phyloP scores from a whole-genome alignment of 2,113 vertebrate species.

The Trogon surrucura region DNA sequence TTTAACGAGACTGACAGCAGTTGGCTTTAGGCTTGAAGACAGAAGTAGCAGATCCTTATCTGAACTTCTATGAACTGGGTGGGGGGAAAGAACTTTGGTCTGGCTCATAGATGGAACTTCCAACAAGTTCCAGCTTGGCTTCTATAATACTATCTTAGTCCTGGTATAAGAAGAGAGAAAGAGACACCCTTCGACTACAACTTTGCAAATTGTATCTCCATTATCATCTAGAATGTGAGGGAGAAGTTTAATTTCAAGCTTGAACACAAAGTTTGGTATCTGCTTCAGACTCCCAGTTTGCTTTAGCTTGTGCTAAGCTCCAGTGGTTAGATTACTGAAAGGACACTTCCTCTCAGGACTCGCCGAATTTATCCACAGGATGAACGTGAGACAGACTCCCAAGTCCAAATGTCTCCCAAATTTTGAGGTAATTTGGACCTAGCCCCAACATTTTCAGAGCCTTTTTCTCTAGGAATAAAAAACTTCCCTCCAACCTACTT shows the following conservation, averaged over 20 bases:
- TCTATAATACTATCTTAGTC: neutral
- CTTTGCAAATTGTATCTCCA: neutral
- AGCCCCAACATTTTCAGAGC: neutral
- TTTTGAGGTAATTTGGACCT: neutral
- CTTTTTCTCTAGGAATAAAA: neutral
- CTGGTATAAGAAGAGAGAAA: neutral
- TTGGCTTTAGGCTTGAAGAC: neutral
- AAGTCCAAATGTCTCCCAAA: neutral
- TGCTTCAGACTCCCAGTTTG: neutral
- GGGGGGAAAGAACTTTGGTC: neutral
- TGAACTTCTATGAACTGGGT: neutral
- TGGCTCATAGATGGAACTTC: neutral
- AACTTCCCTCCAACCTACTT: neutral
- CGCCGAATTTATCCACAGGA: neutral
- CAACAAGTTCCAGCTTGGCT: neutral
- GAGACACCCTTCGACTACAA: neutral
- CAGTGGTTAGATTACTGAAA: neutral
- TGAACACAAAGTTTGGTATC: neutral
- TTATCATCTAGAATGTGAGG: neutral
- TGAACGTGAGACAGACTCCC: neutral
- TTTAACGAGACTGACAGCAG: neutral
- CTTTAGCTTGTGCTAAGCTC: neutral
- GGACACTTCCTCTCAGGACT: neutral
- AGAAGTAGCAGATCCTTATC: conserved; percentile 37
- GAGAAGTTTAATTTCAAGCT: conserved; percentile 18